Evolutionary conservation across 2,888 invertebrate species (phyloP), one percentile per base, ranked within the genome.

Genomic region (Marasmarcha lunaedactyla): DNA sequence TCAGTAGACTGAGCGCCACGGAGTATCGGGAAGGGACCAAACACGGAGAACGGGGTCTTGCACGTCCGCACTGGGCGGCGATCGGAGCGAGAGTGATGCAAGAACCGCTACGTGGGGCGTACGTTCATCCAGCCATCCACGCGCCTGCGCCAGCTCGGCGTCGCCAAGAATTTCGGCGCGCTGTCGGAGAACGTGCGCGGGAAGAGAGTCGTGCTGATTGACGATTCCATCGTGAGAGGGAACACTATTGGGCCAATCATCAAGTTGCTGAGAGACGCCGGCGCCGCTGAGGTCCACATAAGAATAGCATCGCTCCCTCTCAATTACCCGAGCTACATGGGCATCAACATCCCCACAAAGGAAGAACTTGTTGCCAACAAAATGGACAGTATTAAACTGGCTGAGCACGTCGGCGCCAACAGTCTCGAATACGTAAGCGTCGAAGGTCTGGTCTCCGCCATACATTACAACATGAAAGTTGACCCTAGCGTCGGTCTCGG

Each of bases 41-140:
- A n/a, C n/a, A n/a, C n/a, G n/a, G n/a, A n/a, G n/a, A n/a, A n/a
- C n/a, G n/a, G n/a, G n/a, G n/a, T n/a, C n/a, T n/a, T n/a, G n/a
- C n/a, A n/a, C n/a, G n/a, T n/a, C n/a, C n/a, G n/a, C n/a, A n/a
- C n/a, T n/a, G n/a, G n/a, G n/a, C n/a, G n/a, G n/a, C n/a, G n/a
- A n/a, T n/a, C n/a, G n/a, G n/a, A n/a, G n/a, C n/a, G n/a, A n/a
- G n/a, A n/a, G n/a, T n/a, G n/a, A n/a, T n/a, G n/a, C n/a, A n/a
- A n/a, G 84, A 99, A 95, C 72, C 85, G 97, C 47, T 98, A 99
- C 71, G 97, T 98, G 2, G 98, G 98, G 0, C 88, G 98, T 51
- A 98, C 98, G 0, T 99, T 99, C 77, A 98, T 99, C 65, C 98
- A 98, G 70, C 98, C 98, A 0, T 97, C 93, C 47, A 94, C 92